Base-by-base conservation (phyloP, 2,888 invertebrate species). In the Oeneis ivallda region DNA sequence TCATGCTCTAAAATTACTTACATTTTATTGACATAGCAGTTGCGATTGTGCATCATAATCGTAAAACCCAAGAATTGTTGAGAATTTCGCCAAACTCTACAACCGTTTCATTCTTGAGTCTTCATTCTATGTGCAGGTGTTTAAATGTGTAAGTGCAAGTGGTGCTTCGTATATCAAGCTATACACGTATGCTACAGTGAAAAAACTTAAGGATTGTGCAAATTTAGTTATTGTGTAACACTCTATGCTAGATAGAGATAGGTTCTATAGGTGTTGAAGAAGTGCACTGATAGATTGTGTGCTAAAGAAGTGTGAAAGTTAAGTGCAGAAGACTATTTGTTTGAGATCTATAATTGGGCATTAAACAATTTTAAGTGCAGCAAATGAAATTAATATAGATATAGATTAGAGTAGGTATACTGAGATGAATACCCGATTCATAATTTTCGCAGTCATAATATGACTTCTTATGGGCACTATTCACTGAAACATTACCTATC, bases 191-290 rank as follows among this genome's bases (percentile, higher is more conserved):
- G 84, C 85, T 78, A 75, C 88, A 85, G 83, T 84, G 83, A 81
- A 82, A 75, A 81, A 84, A 87, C 80, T 86, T 85, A 85, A 74
- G 57, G 64, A 82, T 80, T 84, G 88, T 89, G 89, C 90, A 88
- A 79, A 80, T 81, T 81, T 72, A 80, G 77, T 83, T 76, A 58
- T 59, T 70, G 84, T 85, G 83, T 85, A 70, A 73, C 64, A 76
- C 85, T 87, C 86, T 89, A 88, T 87, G 69, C 85, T 88, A 90
- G 83, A 85, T 84, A 89, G 88, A 89, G 84, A 85, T 68, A 87
- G 82, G 74, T 79, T 79, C 87, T 88, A 88, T 79, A 63, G 74
- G 80, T 81, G 78, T 84, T 79, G 81, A 85, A 88, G 86, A 83
- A 81, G 85, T 88, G 87, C 89, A 86, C 82, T 78, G 84, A 84